A percentile compares a stretch with the other conserved stretches of the same genome.
These are phyloP conservation scores for Pseudoips prasinana DNA, from an alignment of 2,888 invertebrate genomes.

Conservation along the genomic window DNA sequence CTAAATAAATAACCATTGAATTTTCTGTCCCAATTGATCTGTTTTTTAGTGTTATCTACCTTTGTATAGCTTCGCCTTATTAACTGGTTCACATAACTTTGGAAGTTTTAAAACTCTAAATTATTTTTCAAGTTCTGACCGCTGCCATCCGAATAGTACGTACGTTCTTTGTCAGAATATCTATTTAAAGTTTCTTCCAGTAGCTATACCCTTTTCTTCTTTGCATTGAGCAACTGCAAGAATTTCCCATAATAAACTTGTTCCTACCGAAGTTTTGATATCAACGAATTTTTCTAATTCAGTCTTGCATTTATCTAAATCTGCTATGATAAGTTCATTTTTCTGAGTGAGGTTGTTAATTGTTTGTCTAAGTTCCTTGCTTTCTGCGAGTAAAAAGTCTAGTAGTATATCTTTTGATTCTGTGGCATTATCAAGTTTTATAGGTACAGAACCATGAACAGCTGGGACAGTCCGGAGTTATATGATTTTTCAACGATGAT, in stretches of 20 bases:
- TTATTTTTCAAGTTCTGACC: too few relatives aligned
- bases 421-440: slow-evolving; percentile 31
- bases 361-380: slow-evolving; percentile 33
- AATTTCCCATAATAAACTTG: slow-evolving; percentile 61
- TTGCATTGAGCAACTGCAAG: slow-evolving; percentile 58
- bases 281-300: slow-evolving; percentile 52
- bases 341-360: slow-evolving; percentile 28
- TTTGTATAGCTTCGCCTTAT: too few relatives aligned
- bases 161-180: slow-evolving; percentile 7
- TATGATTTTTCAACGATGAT: too few relatives aligned
- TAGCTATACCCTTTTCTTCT: slow-evolving; percentile 58
- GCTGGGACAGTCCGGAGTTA: too few relatives aligned
- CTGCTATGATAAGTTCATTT: slow-evolving; percentile 30
- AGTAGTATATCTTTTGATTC: slow-evolving; percentile 45
- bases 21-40: too few relatives aligned
- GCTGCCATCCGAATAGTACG: too few relatives aligned
- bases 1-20: too few relatives aligned
- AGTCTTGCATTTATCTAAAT: slow-evolving; percentile 44
- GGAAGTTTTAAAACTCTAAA: too few relatives aligned
- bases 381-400: slow-evolving; percentile 53
- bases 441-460: slow-evolving; percentile 48
- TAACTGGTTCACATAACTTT: too few relatives aligned
- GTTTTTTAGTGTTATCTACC: too few relatives aligned
- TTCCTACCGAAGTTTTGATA: slow-evolving; percentile 50
- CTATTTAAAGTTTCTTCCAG: slow-evolving; percentile 54